Evolutionary conservation across 2,113 vertebrate species (phyloP), one percentile per base, ranked within the genome.

Genomic region (Symphodus melops): DNA sequence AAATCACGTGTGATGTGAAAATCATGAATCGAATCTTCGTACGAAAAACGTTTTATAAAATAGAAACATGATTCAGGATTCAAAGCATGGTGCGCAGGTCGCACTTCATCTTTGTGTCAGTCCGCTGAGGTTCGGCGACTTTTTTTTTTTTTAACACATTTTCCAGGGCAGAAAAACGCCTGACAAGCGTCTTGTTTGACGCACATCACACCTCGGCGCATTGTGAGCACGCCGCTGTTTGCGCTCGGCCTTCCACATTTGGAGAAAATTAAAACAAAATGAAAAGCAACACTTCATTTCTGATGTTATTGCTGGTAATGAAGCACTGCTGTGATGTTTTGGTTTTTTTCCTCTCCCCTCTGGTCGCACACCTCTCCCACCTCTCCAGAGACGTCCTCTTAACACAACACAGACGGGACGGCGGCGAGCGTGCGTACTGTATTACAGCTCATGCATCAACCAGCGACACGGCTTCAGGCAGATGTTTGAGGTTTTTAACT

Each of bases 211-310:
- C 93, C 90, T 93, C 57, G 9, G 76, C 74, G 79, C 85, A 77
- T 90, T 92, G 88, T 89, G 79, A 72, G 79, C 65, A 9, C 1
- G 41, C 74, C 65, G 25, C 14, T 62, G 62, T 84, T 89, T 82
- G 84, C 77, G 46, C 51, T 64, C 80, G 1, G 65, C 69, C 37
- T 3, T 70, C 53, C 85, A 89, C 87, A 92, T 92, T 93, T 91
- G 89, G 87, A 90, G 91, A 90, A 90, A 89, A 92, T 92, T 92
- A 86, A 92, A 92, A 90, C 70, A 89, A 93, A 93, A 88, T 87
- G 86, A 92, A 92, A 91, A 87, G 77, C 84, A 92, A 92, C 91
- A 92, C 91, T 90, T 93, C 89, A 88, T 92, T 91, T 90, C 84
- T 86, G 80, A 81, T 92, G 91, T 92, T 93, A 88, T 89, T 94